phyloP scores from a whole-genome alignment of 2,113 vertebrate genomes.

The Leiothrix lutea region DNA sequence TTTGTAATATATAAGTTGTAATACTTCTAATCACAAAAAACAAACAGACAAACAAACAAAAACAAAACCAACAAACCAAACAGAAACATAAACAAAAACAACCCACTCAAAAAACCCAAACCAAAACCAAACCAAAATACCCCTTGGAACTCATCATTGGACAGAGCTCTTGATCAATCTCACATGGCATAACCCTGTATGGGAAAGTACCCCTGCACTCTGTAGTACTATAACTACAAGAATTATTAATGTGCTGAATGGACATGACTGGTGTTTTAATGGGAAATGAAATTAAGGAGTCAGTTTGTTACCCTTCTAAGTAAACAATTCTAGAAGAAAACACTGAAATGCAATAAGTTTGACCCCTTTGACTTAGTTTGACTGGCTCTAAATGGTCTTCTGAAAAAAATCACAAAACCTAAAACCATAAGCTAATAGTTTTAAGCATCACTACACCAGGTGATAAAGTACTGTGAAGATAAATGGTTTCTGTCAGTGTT shows the following conservation, averaged over 20 bases:
- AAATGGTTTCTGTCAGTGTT: background rate
- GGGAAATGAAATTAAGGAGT: background rate
- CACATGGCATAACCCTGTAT: background rate
- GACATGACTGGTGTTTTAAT: background rate
- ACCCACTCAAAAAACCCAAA: background rate
- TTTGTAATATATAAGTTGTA: too few species aligned
- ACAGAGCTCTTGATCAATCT: background rate
- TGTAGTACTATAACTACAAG: background rate
- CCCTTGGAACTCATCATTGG: rapidly evolving
- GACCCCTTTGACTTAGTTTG: background rate
- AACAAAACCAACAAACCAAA: background rate
- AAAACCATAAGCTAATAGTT: background rate
- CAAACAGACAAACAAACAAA: background rate
- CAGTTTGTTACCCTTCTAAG: background rate
- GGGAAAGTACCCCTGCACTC: background rate
- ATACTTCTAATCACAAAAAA: background rate
- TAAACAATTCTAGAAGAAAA: background rate
- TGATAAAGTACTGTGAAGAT: background rate
- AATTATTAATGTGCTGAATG: background rate
- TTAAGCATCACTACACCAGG: background rate
- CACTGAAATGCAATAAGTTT: background rate
- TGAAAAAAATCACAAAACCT: background rate
- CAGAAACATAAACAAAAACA: too few species aligned
- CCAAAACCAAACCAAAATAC: background rate
- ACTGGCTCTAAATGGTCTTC: background rate